Conservation (phyloP, 2,113 vertebrate genomes). For the Solea solea region DNA sequence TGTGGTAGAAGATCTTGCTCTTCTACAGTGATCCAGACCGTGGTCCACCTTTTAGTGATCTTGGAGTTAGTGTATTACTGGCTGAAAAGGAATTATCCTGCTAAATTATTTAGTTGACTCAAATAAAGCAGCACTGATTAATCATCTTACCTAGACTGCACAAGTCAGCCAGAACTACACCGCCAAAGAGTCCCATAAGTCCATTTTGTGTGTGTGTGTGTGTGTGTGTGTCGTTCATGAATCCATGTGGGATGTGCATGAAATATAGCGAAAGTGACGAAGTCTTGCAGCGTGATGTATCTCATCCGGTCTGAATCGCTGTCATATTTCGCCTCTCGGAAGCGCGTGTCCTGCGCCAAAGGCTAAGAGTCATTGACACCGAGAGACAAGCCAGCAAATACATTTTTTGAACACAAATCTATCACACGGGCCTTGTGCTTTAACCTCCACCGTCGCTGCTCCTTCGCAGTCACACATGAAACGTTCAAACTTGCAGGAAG, state of each 20-base stretch:
- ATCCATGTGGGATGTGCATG: conserved; percentile 10
- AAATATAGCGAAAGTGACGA: conserved; percentile 28
- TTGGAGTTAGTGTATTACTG: no score
- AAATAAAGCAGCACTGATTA: conserved; percentile 44
- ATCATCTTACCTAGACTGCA: conserved; percentile 36
- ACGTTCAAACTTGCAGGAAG: conserved; percentile 19
- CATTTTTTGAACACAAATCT: conserved; percentile 46
- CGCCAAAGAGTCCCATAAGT: conserved; percentile 34
- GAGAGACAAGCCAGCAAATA: conserved; percentile 59
- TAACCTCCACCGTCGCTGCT: conserved; percentile 10
- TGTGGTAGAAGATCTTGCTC: no score
- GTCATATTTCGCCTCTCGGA: conserved; percentile 48
- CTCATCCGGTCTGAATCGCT: conserved; percentile 42
- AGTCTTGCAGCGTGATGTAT: conserved; percentile 55
- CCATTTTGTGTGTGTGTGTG: not conserved
- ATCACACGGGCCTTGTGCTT: conserved; percentile 35
- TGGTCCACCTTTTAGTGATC: no score
- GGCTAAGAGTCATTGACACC: conserved; percentile 46
- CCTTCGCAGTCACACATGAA: conserved; percentile 18
- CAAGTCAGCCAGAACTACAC: conserved; percentile 7
- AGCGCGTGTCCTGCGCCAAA: conserved; percentile 32
- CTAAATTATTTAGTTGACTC: not conserved
- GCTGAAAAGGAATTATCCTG: no score
- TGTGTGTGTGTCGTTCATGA: not conserved
- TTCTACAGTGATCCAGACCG: no score